A percentile compares a stretch with the other conserved stretches of the same genome.
These are phyloP conservation scores for Drosophila melanica DNA, from an alignment of 1,140 invertebrate species.

Conservation along the genomic window DNA sequence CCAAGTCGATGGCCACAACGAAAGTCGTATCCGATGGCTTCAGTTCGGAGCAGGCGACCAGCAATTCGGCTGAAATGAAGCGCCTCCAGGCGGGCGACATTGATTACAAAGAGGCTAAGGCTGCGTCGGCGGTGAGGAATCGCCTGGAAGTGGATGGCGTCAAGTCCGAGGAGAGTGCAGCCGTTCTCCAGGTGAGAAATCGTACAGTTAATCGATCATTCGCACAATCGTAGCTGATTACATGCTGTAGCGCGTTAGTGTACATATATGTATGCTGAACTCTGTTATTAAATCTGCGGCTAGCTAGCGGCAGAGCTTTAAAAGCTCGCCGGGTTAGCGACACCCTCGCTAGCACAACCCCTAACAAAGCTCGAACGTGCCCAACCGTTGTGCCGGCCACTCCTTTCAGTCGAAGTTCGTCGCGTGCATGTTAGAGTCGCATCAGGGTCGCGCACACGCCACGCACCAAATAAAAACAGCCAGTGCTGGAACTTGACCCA, in stretches of 20 bases:
- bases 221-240: slow-evolving; percentile 15
- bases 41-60: slow-evolving; percentile 89
- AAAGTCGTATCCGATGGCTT: slow-evolving; percentile 92
- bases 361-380: slow-evolving; percentile 24
- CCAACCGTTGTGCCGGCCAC: slow-evolving; percentile 44
- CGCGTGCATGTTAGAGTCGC: slow-evolving; percentile 73
- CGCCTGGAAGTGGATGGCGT: slow-evolving; percentile 90
- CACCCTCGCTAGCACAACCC: slow-evolving; percentile 1
- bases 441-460: slow-evolving; percentile 51
- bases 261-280: too few species aligned
- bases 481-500: neutral
- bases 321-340: slow-evolving; percentile 24
- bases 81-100: slow-evolving; percentile 90
- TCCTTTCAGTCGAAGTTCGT: slow-evolving; percentile 74
- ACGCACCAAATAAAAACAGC: slow-evolving; percentile 11
- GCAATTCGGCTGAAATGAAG: slow-evolving; percentile 92
- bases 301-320: neutral
- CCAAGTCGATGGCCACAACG: slow-evolving; percentile 91
- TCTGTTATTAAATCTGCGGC: slow-evolving; percentile 7
- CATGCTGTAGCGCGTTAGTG: neutral
- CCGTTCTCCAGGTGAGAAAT: slow-evolving; percentile 88
- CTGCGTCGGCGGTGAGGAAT: slow-evolving; percentile 86
- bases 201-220: neutral
- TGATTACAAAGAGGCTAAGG: slow-evolving; percentile 90
- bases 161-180: slow-evolving; percentile 90